phyloP scores from a whole-genome alignment of 1,140 invertebrate genomes.

The Drosophila bifasciata region DNA sequence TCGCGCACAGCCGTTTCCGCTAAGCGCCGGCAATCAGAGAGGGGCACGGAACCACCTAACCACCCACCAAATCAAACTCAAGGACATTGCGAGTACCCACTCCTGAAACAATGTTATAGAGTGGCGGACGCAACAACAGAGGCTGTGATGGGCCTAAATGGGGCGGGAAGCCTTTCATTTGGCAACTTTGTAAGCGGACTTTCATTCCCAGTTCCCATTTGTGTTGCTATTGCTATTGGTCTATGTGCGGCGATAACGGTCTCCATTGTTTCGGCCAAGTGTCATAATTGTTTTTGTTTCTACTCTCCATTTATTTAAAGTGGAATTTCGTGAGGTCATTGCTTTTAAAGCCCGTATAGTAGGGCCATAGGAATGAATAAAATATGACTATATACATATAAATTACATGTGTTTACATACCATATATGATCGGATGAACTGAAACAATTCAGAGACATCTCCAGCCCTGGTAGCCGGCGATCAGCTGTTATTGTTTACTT shows the following conservation, averaged over 20 bases:
- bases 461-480: slow-evolving; percentile 27
- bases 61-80: slow-evolving; percentile 61
- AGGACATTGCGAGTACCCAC: slow-evolving; percentile 39
- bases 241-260: slow-evolving; percentile 14
- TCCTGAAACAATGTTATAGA: slow-evolving; percentile 56
- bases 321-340: slow-evolving; percentile 35
- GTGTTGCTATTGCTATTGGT: slow-evolving; percentile 7
- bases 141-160: slow-evolving; percentile 34
- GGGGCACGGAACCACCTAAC: slow-evolving; percentile 50
- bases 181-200: slow-evolving; percentile 26
- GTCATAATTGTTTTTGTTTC: slow-evolving; percentile 51
- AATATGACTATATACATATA: no score
- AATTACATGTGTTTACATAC: no score
- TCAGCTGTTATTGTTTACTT: slow-evolving; percentile 21
- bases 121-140: slow-evolving; percentile 40
- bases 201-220: slow-evolving; percentile 13
- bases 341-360: slow-evolving; percentile 6
- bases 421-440: no score
- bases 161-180: slow-evolving; percentile 35
- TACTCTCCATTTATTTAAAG: slow-evolving; percentile 43
- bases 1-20: slow-evolving; percentile 60
- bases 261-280: slow-evolving; percentile 33
- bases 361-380: no score
- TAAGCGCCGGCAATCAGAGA: slow-evolving; percentile 61
- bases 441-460: not conserved